These are phyloP conservation scores for Anas platyrhynchos DNA, from an alignment of 2,113 vertebrate species.

Conservation along the genomic window DNA sequence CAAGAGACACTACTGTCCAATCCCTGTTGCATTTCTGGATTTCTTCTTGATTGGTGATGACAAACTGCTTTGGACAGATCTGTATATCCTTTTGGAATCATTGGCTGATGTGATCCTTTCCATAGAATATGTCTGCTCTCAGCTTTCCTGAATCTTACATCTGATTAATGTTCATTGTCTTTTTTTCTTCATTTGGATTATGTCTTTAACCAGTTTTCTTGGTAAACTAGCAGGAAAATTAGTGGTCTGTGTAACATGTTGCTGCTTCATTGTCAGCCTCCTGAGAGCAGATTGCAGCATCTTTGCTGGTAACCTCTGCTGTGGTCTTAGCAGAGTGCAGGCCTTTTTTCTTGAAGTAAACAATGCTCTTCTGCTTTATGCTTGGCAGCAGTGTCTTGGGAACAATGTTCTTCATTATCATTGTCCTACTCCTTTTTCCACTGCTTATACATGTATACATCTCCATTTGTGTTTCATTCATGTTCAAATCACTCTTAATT, in stretches of 20 bases:
- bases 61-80: background rate
- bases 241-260: background rate
- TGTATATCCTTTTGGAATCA: background rate
- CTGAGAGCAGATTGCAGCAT: background rate
- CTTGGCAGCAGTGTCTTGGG: background rate
- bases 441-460: background rate
- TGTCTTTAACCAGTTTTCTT: background rate
- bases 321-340: background rate
- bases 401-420: background rate
- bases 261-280: background rate
- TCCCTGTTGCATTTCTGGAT: background rate
- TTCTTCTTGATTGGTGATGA: background rate
- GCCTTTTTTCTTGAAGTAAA: background rate
- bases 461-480: background rate
- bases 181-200: background rate
- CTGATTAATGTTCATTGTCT: background rate
- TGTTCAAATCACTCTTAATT: background rate
- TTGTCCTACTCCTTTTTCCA: background rate
- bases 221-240: background rate
- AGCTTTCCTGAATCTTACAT: background rate
- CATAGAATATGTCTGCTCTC: background rate
- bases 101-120: background rate
- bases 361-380: background rate
- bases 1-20: background rate
- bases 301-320: background rate